Evolutionary conservation across 2,797 vertebrate species (phyloP).

Genomic region (Falco rusticolus): DNA sequence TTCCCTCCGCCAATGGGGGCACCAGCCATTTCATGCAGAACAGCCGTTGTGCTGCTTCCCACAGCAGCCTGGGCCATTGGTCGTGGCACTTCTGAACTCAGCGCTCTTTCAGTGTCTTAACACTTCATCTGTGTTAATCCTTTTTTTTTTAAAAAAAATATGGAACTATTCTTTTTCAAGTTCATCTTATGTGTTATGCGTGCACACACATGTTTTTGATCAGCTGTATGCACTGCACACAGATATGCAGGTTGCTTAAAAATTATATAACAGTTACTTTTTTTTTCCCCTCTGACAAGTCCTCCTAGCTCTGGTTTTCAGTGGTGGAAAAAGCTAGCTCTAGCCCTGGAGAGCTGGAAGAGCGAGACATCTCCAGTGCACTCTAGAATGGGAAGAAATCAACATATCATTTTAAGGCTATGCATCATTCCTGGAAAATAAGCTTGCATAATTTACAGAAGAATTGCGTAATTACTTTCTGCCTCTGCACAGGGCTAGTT

Average conservation of each 20-base stretch:
- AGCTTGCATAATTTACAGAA: constrained; percentile 21
- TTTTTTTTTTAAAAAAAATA: no score
- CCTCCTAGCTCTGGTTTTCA: not conserved
- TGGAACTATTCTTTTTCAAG: not conserved
- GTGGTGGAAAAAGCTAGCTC: not conserved
- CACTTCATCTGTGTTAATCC: not conserved
- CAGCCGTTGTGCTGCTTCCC: not conserved
- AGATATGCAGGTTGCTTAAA: not conserved
- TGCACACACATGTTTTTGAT: not conserved
- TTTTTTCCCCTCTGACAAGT: not conserved
- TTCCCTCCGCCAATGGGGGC: not conserved
- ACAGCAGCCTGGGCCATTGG: not conserved
- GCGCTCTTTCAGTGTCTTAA: rapidly evolving
- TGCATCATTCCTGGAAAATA: not conserved
- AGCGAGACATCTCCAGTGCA: not conserved
- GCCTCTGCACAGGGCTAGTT: not conserved
- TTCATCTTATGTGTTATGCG: not conserved
- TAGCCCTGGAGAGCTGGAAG: not conserved
- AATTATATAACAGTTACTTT: not conserved
- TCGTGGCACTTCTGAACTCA: not conserved
- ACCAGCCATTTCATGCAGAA: rapidly evolving
- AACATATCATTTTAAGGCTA: constrained; percentile 19
- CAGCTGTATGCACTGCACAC: not conserved
- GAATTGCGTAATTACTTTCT: constrained; percentile 9
- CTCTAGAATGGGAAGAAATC: not conserved